Conservation (phyloP, 64 coral and sea anemone species). For the Porites australiensis region DNA sequence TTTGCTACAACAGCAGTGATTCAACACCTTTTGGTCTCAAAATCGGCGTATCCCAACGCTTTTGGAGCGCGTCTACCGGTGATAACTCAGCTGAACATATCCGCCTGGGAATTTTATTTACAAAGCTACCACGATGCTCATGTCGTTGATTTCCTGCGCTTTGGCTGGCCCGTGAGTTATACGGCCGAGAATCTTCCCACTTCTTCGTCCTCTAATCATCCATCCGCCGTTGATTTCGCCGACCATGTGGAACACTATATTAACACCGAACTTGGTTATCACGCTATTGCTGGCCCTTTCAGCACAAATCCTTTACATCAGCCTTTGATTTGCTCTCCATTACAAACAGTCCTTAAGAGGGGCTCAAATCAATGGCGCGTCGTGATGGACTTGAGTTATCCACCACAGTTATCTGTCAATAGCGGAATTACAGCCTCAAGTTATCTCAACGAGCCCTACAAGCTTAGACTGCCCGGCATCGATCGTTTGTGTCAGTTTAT, state of each 20-base stretch:
- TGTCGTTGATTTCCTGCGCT: slow-evolving; percentile 5
- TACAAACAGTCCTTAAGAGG: too few relatives aligned
- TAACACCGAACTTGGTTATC: slow-evolving; percentile 13
- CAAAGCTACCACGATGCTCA: background rate
- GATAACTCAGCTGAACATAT: background rate
- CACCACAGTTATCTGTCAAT: too few relatives aligned
- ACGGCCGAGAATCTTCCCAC: background rate
- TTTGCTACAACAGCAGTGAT: background rate
- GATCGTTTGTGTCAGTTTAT: slow-evolving; percentile 16
- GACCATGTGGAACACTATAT: slow-evolving; percentile 25
- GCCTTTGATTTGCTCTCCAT: too few relatives aligned
- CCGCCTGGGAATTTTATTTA: slow-evolving; percentile 9
- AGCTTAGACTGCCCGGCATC: too few relatives aligned
- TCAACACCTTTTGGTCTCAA: slow-evolving; percentile 2
- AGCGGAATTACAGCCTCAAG: too few relatives aligned
- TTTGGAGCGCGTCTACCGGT: slow-evolving; percentile 25
- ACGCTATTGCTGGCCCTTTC: slow-evolving; percentile 16
- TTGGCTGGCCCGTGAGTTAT: slow-evolving; percentile 30
- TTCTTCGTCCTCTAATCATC: too few relatives aligned
- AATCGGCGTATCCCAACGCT: background rate
- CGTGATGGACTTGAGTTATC: too few relatives aligned
- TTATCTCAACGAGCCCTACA: too few relatives aligned
- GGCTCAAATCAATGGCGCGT: too few relatives aligned
- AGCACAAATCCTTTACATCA: slow-evolving; percentile 1
- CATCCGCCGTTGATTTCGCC: background rate